A percentile compares a stretch with the other conserved stretches of the same genome.
These are phyloP conservation scores for Drosophila pseudoobscura DNA, from an alignment of 1,140 invertebrate genomes.

Conservation along the genomic window DNA sequence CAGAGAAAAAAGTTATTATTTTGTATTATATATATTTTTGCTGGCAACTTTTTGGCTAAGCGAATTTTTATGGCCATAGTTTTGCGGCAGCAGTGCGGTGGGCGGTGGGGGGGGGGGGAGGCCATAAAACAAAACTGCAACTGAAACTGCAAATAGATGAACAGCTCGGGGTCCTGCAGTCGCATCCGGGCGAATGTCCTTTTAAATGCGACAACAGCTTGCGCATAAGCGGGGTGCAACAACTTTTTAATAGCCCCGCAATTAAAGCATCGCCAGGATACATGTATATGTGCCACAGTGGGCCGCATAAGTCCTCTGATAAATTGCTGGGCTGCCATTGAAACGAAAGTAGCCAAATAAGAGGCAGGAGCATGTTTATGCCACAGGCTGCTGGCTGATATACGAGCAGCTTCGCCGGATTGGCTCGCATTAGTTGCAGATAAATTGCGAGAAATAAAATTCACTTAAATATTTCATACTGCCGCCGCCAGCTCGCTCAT, in stretches of 20 bases:
- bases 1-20: slow-evolving; percentile 57
- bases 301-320: slow-evolving; percentile 31
- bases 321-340: slow-evolving; percentile 44
- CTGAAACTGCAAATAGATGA: slow-evolving; percentile 63
- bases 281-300: no score
- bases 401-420: slow-evolving; percentile 36
- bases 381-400: slow-evolving; percentile 16
- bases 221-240: slow-evolving; percentile 56
- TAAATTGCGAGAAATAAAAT: slow-evolving; percentile 74
- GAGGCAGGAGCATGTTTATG: slow-evolving; percentile 67
- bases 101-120: slow-evolving; percentile 7
- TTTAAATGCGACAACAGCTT: slow-evolving; percentile 58
- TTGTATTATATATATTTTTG: slow-evolving; percentile 52
- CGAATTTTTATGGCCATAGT: slow-evolving; percentile 61
- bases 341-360: slow-evolving; percentile 53
- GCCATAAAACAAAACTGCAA: slow-evolving; percentile 48
- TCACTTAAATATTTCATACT: slow-evolving; percentile 72
- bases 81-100: slow-evolving; percentile 17
- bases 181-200: slow-evolving; percentile 22
- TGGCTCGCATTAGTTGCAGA: slow-evolving; percentile 64
- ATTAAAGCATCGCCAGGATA: slow-evolving; percentile 49
- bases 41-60: slow-evolving; percentile 57
- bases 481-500: neutral
- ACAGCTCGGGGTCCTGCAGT: slow-evolving; percentile 26
- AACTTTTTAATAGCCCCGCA: slow-evolving; percentile 72